Evolutionary conservation across 2,113 vertebrate genomes (phyloP), one percentile per base, ranked within the genome.

Genomic region (Odobenus rosmarus): DNA sequence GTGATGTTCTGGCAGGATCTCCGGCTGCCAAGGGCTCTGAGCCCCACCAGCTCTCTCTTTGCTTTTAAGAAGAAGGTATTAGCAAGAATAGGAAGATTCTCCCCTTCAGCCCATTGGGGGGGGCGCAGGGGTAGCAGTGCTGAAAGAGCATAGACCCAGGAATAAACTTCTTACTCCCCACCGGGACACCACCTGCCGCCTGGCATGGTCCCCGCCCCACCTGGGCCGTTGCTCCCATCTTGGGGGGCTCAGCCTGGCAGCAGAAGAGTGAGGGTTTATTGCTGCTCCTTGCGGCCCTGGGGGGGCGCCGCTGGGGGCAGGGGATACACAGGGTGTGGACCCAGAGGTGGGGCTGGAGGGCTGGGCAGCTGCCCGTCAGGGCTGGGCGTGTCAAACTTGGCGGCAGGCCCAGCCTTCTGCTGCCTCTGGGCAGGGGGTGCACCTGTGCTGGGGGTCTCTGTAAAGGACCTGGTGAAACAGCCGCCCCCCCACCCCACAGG

Each of bases 401-500:
- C 69, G 11, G 31, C 36, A n/a, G 36, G 36, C 11, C 26, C 69
- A 24, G 92, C 67, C 8, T 23, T 69, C 84, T 42, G 85, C 59
- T 55, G 33, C n/a, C 93, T 39, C 39, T 14, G 62, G 26, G 71
- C 11, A 5, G 26, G 23, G 69, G 28, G 7, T 12, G 33, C 42
- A 28, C 14, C 0, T 28, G 72, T 3, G 39, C 57, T 11, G 12
- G 0, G 5, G 67, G 62, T 24, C 24, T 39, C 26, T 0, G 36
- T 21, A 28, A 18, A 49, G 62, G 18, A 33, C 39, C 51, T n/a
- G 19, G 55, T 18, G 18, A 26, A 26, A 51, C 18, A 39, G 24
- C 57, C 0, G 55, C 9, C 13, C 39, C 9, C 0, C 55, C 1
- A 2, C 51, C n/a, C n/a, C 7, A 2, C 46, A 13, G 36, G 36